phyloP scores from a whole-genome alignment of 2,888 invertebrate species.

The Scaptomyza parva region DNA sequence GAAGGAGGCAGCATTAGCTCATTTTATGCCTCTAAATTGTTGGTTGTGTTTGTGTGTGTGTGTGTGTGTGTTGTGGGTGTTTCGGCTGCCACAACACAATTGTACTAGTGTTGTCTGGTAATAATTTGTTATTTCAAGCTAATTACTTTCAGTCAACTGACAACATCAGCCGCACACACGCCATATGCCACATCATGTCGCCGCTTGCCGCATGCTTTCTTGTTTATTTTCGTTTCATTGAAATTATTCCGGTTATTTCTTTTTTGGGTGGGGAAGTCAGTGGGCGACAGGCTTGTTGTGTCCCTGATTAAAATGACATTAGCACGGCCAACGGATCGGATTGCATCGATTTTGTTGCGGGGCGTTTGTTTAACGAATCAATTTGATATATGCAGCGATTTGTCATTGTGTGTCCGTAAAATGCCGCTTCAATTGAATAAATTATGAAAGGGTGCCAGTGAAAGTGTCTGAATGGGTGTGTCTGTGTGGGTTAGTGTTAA shows the following conservation, averaged over 20 bases:
- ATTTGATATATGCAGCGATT: slow-evolving; percentile 57
- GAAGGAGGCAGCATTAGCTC: slow-evolving; percentile 31
- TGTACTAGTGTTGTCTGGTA: slow-evolving; percentile 31
- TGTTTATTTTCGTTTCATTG: slow-evolving; percentile 56
- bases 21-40: slow-evolving; percentile 11
- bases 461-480: neutral
- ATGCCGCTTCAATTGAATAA: slow-evolving; percentile 53
- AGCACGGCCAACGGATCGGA: slow-evolving; percentile 34
- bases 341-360: slow-evolving; percentile 11
- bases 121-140: slow-evolving; percentile 55
- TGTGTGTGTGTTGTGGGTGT: slow-evolving; percentile 16
- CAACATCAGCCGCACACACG: slow-evolving; percentile 38
- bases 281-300: slow-evolving; percentile 1
- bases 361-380: slow-evolving; percentile 52
- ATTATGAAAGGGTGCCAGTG: slow-evolving; percentile 32
- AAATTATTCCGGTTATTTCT: slow-evolving; percentile 52
- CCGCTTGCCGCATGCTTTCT: slow-evolving; percentile 23
- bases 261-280: neutral
- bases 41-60: neutral
- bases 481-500: slow-evolving; percentile 7
- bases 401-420: slow-evolving; percentile 57
- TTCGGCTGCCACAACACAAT: slow-evolving; percentile 19
- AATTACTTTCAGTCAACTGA: slow-evolving; percentile 57
- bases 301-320: slow-evolving; percentile 63
- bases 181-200: slow-evolving; percentile 17